Evolutionary conservation across 2,113 vertebrate species (phyloP), one percentile per base, ranked within the genome.

Genomic region (Helogale parvula): DNA sequence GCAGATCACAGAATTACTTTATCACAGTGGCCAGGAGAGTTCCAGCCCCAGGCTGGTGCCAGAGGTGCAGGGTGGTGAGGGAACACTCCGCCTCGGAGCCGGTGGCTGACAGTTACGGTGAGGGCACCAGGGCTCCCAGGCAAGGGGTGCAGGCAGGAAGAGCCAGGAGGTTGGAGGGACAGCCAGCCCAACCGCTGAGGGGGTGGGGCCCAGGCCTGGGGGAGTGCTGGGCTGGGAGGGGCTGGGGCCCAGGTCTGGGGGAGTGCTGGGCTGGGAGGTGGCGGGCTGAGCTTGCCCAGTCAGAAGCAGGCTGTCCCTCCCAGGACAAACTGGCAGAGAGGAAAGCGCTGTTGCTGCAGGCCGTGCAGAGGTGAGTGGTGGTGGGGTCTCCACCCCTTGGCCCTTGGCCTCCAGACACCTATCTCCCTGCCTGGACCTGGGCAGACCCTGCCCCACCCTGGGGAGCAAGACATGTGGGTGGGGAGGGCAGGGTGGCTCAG

Each of bases 311-410:
- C 86, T 15, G 80, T 86, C 16, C 33, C 92, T 98, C 94, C 66
- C 98, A 99, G 99, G 99, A 99, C 93, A 99, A 98, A 96, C 98
- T 99, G 94, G 99, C 99, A 0, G 99, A 99, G 84, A 99, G 99
- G 96, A 99, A 99, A 97, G 99, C 98, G 88, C 98, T 99, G 0
- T 98, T 99, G n/a, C 98, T 99, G 80, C 99, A 99, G 98, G 99
- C 99, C 0, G 99, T 99, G 93, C 99, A 99, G 98, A 99, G 99
- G 99, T 99, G 98, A 99, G 98, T 47, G 2, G 9, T 2, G 17
- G 11, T 2, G 16, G 45, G 31, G 13, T 33, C 74, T 50, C 76
- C 41, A 2, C 2, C 14, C 50, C 2, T 6, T 31, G 19, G 3
- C n/a, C 60, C 21, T 38, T 19, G 41, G 74, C 38, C 38, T 52